Conservation (phyloP, 2,888 invertebrate species). For the Oithona nana region DNA sequence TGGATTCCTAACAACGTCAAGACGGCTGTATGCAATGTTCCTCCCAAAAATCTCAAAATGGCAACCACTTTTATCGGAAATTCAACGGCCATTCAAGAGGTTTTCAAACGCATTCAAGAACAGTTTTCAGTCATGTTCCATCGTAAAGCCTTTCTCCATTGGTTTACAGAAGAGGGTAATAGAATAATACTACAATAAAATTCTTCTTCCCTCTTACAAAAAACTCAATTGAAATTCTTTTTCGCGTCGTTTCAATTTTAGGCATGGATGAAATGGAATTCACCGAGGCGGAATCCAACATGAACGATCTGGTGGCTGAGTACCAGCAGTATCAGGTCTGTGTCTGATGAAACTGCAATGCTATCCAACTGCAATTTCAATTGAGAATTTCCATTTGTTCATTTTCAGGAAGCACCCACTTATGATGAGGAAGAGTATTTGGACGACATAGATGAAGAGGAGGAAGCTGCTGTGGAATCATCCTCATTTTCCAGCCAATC, state of each 20-base stretch:
- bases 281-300: too few species aligned
- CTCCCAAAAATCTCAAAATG: constrained; percentile 34
- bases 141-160: too few species aligned
- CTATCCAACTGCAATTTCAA: neutral
- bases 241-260: constrained; percentile 20
- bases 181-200: too few species aligned
- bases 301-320: constrained; percentile 20
- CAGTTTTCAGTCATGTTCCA: constrained; percentile 25
- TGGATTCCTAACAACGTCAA: constrained; percentile 23
- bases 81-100: constrained; percentile 29
- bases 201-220: too few species aligned
- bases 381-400: neutral
- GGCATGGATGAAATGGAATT: constrained; percentile 21
- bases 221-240: too few species aligned
- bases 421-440: neutral
- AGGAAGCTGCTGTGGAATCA: too few species aligned
- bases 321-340: constrained; percentile 20
- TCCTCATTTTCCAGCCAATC: too few species aligned
- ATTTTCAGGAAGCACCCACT: neutral
- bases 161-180: too few species aligned
- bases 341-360: neutral
- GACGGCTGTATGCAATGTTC: too few species aligned
- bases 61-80: constrained; percentile 33
- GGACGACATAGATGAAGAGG: neutral
- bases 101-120: constrained; percentile 29